A percentile compares a stretch with the other conserved stretches of the same genome.
Conservation (phyloP, 2,797 vertebrate genomes). For the Mus spretus region DNA sequence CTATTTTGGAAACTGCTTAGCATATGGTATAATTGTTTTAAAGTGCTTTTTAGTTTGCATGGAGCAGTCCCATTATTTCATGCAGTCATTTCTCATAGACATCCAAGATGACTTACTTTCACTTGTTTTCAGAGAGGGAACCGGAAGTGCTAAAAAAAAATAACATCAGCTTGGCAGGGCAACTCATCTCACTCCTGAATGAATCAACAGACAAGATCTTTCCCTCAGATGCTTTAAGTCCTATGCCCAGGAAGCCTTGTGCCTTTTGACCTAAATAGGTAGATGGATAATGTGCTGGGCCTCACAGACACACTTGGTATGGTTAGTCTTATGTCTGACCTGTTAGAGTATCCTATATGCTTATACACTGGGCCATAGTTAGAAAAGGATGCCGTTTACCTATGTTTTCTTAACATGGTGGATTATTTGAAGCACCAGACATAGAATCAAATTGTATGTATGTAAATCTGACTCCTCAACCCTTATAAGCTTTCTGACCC, state of each 20-base stretch:
- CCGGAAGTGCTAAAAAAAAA: slow-evolving; percentile 52
- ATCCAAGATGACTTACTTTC: slow-evolving; percentile 12
- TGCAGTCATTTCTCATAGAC: slow-evolving; percentile 52
- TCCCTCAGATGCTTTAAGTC: slow-evolving; percentile 28
- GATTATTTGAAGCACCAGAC: not conserved
- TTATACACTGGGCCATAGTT: not conserved
- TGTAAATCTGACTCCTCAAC: not conserved
- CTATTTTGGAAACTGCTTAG: slow-evolving; percentile 78
- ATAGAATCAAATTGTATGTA: not conserved
- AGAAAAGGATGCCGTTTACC: not conserved
- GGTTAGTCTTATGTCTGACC: not conserved
- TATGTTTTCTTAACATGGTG: not conserved
- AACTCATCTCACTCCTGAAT: slow-evolving; percentile 35
- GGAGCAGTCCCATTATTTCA: slow-evolving; percentile 62
- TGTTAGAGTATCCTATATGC: not conserved
- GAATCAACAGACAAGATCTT: slow-evolving; percentile 62
- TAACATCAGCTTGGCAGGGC: not conserved
- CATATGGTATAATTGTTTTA: slow-evolving; percentile 69
- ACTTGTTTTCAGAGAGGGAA: slow-evolving; percentile 63
- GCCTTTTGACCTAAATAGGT: slow-evolving; percentile 46
- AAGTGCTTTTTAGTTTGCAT: slow-evolving; percentile 73
- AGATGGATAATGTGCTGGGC: not conserved
- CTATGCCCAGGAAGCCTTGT: slow-evolving; percentile 10
- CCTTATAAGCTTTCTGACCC: not conserved
- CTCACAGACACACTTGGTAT: not conserved